These are phyloP conservation scores for Jaculus jaculus DNA, from an alignment of 2,113 vertebrate species.

Conservation along the genomic window DNA sequence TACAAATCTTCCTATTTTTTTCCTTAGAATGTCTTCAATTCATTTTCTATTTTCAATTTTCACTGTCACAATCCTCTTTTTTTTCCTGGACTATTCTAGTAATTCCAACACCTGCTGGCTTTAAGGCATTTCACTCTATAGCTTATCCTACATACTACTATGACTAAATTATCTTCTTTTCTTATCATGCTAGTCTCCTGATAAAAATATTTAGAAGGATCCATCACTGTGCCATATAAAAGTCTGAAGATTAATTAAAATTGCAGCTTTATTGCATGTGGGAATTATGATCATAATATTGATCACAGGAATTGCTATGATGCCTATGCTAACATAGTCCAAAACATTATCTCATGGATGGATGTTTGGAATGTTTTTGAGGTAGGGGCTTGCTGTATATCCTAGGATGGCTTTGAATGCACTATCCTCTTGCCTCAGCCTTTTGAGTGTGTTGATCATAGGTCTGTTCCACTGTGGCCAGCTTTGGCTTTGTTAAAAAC, in stretches of 20 bases:
- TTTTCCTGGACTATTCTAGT: neutral
- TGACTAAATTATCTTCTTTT: slow-evolving; percentile 9
- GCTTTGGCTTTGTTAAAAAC: neutral
- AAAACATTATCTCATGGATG: neutral
- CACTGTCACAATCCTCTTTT: neutral
- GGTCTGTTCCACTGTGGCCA: neutral
- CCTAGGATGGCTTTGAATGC: neutral
- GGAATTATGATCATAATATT: slow-evolving; percentile 27
- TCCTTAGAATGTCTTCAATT: neutral
- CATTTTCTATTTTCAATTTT: slow-evolving; percentile 9
- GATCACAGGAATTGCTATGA: slow-evolving; percentile 16
- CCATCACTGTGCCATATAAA: neutral
- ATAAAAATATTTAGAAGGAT: slow-evolving; percentile 21
- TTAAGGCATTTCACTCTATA: neutral
- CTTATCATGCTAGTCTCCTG: neutral
- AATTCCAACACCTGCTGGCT: neutral
- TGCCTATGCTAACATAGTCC: neutral
- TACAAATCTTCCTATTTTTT: neutral
- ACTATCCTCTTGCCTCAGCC: neutral
- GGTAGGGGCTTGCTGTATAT: neutral
- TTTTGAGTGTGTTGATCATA: neutral
- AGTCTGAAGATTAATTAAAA: slow-evolving; percentile 55
- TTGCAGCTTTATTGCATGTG: slow-evolving; percentile 32
- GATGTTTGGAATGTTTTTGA: neutral
- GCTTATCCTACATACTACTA: neutral